Base-by-base conservation (phyloP, 2,113 vertebrate genomes). In the Clarias magur region DNA sequence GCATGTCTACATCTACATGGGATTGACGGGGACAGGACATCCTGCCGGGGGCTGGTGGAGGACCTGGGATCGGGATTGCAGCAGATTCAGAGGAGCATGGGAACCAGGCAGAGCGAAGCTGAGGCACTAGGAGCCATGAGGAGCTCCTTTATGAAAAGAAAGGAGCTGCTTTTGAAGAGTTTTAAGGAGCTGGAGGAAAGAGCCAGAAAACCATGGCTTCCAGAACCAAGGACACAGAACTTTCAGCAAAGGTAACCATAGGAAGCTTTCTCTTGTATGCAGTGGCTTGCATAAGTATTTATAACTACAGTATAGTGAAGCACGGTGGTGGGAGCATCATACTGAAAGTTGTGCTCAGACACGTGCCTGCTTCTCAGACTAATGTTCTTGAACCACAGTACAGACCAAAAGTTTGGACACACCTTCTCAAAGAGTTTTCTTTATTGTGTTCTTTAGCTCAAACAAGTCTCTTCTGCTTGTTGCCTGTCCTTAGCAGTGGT, bases 71-170 rank as follows among this genome's bases (percentile, higher is more conserved):
- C 91, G 75, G 95, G 96, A 72, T 81, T 99, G 81, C 97, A 99
- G 84, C 91, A 93, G 81, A 94, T 97, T 78, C 98, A 98, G 93
- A 97, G 93, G 88, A 93, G 96, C 1, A 92, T 99, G 78, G 98
- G 98, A n/a, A 96, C 95, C 85, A 98, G 97, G 91, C 98, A 97
- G 92, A 97, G 96, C 78, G 97, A 99, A 89, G 97, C 97, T 0
- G 97, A 99, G 76, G 96, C 96, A 27, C 93, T 99, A 67, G 93
- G 89, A 0, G 92, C 92, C 0, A 81, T 99, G 88, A 95, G 91
- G 92, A 96, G 92, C 85, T 96, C 96, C 12, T 98, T 99, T 83
- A 92, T 89, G 63, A 95, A 96, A 80, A 95, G 92, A 88, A 98
- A 94, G 85, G 97, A 97, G 10, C 95, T 96, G 85, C 88, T 99